Base-by-base conservation (phyloP, 30 jellyfish, hydroid and myxozoan species). In the Aurelia sp. region DNA sequence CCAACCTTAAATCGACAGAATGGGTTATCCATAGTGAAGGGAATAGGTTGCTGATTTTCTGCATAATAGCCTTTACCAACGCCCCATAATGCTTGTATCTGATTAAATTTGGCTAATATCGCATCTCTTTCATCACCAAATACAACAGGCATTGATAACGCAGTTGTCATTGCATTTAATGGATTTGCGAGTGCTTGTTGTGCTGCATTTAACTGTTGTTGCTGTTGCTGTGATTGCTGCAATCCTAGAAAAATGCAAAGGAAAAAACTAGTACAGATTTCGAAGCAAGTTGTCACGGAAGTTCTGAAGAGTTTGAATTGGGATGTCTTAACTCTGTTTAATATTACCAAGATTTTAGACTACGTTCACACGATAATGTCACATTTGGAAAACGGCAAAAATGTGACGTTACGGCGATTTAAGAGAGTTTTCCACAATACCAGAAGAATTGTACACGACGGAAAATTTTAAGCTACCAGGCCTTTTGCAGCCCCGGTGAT, bases 111-210 rank as follows among this genome's bases (percentile, higher is more conserved):
- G 30, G 98, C 96, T 23, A 91, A 55, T 41, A 91, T 53, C 12
- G 83, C 52, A 73, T 91, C 98, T 71, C 98, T 71, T 74, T 91
- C 98, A 79, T 91, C 98, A 7, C 98, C 98, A 66, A 91, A 91
- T 20, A 91, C 31, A 12, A 84, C 82, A 3, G 98, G 93, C 96
- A 86, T 85, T 27, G 98, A 87, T 62, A 91, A 35, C 13, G 98
- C 98, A 69, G 94, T 85, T 74, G 98, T 81, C 98, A 91, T 91
- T 62, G 94, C 91, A 70, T 80, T 91, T 13, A 86, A 82, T 8
- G 96, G 94, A 64, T 91, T 91, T 13, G 55, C 55, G 0, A 58
- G 61, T 73, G 86, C 87, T 64, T 86, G 94, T 65, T 66, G 86
- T 67, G 82, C 90, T 61, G 86, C 84, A 22, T 57, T 88, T 41